Evolutionary conservation across 92 coral and sea anemone genomes (phyloP).

Genomic region (Phenganax marumi): DNA sequence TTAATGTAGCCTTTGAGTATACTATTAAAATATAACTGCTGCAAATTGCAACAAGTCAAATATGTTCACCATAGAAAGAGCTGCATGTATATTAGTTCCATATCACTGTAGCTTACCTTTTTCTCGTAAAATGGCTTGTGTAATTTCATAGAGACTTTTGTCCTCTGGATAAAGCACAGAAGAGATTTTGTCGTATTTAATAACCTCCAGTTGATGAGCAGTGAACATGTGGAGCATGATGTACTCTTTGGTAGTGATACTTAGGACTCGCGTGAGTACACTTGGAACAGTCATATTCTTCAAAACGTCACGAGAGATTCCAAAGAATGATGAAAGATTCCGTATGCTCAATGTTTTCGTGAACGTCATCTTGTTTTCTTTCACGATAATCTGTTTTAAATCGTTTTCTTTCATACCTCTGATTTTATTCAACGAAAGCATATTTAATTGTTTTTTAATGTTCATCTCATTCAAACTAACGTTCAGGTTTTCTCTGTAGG

Average conservation of each 20-base stretch:
- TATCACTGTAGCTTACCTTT: not conserved
- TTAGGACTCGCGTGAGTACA: constrained; percentile 1
- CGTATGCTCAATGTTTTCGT: constrained; percentile 6
- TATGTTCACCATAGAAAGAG: too few relatives aligned
- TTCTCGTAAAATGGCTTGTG: constrained; percentile 1
- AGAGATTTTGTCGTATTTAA: not conserved
- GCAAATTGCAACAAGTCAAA: too few relatives aligned
- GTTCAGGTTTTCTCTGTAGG: constrained; percentile 12
- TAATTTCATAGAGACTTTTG: constrained; percentile 8
- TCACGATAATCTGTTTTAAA: constrained; percentile 13
- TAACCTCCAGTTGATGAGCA: not conserved
- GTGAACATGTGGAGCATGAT: not conserved
- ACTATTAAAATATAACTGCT: too few relatives aligned
- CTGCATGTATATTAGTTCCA: not conserved
- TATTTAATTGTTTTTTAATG: not conserved
- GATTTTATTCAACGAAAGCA: not conserved
- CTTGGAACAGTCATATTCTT: constrained; percentile 15
- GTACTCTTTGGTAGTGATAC: not conserved
- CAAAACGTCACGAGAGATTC: not conserved
- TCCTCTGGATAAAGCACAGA: not conserved
- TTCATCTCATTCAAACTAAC: not conserved
- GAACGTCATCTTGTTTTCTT: constrained; percentile 17
- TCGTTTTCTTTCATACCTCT: not conserved
- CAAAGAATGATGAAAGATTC: constrained; percentile 32
- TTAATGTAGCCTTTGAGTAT: too few relatives aligned